Evolutionary conservation across 1,140 invertebrate genomes (phyloP).

Genomic region (Sminthurinus signatus): DNA sequence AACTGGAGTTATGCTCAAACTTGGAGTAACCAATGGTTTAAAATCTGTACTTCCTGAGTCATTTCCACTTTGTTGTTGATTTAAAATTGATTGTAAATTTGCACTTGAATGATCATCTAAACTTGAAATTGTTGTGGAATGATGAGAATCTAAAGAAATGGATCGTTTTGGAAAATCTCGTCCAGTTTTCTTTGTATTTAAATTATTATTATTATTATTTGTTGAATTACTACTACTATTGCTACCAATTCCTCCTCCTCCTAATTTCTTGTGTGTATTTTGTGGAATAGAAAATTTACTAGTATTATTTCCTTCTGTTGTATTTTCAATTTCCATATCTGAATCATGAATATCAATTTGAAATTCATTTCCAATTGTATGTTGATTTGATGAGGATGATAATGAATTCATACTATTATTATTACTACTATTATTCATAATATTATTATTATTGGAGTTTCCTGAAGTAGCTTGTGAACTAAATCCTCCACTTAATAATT

Average conservation of each 20-base stretch:
- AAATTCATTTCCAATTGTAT: not conserved
- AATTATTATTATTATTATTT: too few relatives aligned
- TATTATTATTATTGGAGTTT: not conserved
- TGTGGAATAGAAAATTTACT: conserved; percentile 10
- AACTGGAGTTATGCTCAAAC: conserved; percentile 72
- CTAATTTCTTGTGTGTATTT: conserved; percentile 4
- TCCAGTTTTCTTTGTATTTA: too few relatives aligned
- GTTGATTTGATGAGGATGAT: not conserved
- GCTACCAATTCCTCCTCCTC: too few relatives aligned
- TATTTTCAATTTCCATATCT: not conserved
- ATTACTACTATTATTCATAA: too few relatives aligned
- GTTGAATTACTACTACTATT: too few relatives aligned
- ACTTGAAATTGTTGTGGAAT: not conserved
- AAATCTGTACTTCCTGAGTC: conserved; percentile 7
- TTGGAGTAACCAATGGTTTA: conserved; percentile 55
- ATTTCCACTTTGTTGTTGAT: not conserved
- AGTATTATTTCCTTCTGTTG: not conserved
- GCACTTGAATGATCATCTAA: not conserved
- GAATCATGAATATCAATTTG: conserved; percentile 2
- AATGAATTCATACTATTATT: too few relatives aligned
- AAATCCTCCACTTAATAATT: not conserved
- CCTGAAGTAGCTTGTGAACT: not conserved
- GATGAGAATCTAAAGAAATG: conserved; percentile 34
- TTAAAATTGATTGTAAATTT: conserved; percentile 19
- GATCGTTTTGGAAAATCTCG: conserved; percentile 29